These are phyloP conservation scores for Acanthiza pusilla DNA, from an alignment of 2,797 vertebrate species.

Conservation along the genomic window DNA sequence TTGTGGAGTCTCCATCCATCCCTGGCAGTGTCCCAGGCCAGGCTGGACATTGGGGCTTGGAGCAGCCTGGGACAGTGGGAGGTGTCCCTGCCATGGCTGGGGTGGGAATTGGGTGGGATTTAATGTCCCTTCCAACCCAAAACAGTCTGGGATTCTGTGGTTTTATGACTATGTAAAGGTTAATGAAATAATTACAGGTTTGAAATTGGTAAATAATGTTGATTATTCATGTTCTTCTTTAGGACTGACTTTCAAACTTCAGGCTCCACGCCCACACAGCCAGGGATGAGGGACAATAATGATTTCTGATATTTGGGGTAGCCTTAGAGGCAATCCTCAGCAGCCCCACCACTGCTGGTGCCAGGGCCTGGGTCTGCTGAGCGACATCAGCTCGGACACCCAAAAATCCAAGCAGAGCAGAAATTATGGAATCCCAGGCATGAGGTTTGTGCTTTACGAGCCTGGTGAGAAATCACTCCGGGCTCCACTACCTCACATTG, in stretches of 20 bases:
- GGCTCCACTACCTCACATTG: not conserved
- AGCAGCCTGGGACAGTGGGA: rapidly evolving
- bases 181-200: not conserved
- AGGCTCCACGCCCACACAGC: not conserved
- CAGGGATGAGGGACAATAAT: not conserved
- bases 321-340: not conserved
- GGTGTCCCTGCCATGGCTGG: not conserved
- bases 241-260: not conserved
- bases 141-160: not conserved
- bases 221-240: not conserved
- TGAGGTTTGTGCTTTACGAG: not conserved
- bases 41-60: rapidly evolving
- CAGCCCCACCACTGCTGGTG: not conserved
- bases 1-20: not conserved
- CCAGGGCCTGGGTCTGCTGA: not conserved
- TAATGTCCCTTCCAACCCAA: not conserved
- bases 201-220: not conserved
- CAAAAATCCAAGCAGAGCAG: not conserved
- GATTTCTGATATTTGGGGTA: not conserved
- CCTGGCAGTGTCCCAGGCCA: not conserved
- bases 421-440: not conserved
- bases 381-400: not conserved
- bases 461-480: not conserved
- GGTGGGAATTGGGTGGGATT: not conserved
- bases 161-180: not conserved